A percentile compares a stretch with the other conserved stretches of the same genome.
Evolutionary conservation across 2,888 invertebrate genomes (phyloP).

Genomic region (Caenorhabditis sp.): DNA sequence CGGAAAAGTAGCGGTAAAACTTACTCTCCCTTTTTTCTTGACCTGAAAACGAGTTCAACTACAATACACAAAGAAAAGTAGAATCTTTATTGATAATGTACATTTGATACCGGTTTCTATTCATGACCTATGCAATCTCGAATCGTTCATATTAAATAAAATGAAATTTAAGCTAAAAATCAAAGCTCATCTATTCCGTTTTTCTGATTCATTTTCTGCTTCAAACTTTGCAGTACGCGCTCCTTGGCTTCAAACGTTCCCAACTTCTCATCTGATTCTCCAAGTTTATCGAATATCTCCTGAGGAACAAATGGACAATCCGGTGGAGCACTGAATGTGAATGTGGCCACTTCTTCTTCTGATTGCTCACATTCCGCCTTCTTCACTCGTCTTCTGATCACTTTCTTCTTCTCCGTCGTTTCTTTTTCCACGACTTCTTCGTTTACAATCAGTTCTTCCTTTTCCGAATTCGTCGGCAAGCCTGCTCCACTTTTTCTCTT

Average conservation of each 20-base stretch:
- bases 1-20: conserved; percentile 17
- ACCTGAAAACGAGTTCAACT: background rate
- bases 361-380: conserved; percentile 35
- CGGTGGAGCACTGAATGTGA: conserved; percentile 49
- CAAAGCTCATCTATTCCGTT: conserved; percentile 12
- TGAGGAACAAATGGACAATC: conserved; percentile 66
- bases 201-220: conserved; percentile 65
- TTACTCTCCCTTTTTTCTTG: background rate
- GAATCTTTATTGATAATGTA: conserved; percentile 15
- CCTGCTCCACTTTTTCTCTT: conserved; percentile 62
- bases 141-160: conserved; percentile 13
- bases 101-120: conserved; percentile 23
- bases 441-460: conserved; percentile 31
- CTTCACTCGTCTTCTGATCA: conserved; percentile 42
- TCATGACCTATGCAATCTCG: conserved; percentile 37
- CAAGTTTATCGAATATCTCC: conserved; percentile 58
- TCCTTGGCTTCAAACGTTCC: conserved; percentile 73
- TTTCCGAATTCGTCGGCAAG: conserved; percentile 18
- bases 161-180: background rate
- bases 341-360: conserved; percentile 25
- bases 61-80: background rate
- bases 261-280: conserved; percentile 48
- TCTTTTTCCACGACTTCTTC: conserved; percentile 17
- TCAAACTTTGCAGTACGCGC: conserved; percentile 70
- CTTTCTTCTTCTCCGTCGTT: conserved; percentile 36